Conservation (phyloP, 1,140 invertebrate species). For the Delia radicum region DNA sequence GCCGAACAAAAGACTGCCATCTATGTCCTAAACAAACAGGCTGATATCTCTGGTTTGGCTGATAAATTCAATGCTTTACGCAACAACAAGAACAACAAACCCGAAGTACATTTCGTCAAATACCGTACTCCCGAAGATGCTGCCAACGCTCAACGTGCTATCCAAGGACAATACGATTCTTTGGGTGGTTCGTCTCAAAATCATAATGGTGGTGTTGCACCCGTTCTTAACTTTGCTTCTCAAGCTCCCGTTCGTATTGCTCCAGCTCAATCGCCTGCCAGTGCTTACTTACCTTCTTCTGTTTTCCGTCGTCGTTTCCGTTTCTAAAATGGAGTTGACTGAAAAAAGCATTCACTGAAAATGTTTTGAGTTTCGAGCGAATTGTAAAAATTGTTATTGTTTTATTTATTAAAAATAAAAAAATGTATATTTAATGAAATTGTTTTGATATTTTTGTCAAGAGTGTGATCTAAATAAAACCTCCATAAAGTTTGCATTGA, state of each 20-base stretch:
- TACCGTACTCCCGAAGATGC: constrained; percentile 47
- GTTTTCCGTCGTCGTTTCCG: constrained; percentile 40
- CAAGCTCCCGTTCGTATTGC: constrained; percentile 35
- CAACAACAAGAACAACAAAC: constrained; percentile 40
- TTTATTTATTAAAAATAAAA: not conserved
- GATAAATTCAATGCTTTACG: constrained; percentile 38
- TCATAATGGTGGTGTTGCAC: constrained; percentile 43
- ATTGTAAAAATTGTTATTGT: constrained; percentile 1
- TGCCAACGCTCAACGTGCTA: constrained; percentile 44
- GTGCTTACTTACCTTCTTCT: constrained; percentile 45
- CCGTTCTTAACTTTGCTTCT: constrained; percentile 44
- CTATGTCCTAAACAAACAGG: constrained; percentile 47
- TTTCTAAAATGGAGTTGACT: not conserved
- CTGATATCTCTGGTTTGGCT: constrained; percentile 43
- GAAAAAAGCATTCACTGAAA: not conserved
- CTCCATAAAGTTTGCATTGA: no score
- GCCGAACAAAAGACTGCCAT: constrained; percentile 46
- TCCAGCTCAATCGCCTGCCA: constrained; percentile 38
- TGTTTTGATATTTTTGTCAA: no score
- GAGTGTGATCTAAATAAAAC: no score
- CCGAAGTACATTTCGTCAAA: constrained; percentile 49
- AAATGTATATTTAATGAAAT: not conserved
- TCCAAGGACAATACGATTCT: constrained; percentile 42
- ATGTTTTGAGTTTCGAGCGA: not conserved
- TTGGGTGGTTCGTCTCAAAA: constrained; percentile 38